Base-by-base conservation (phyloP, 2,888 invertebrate genomes). In the Epinotia demarniana region DNA sequence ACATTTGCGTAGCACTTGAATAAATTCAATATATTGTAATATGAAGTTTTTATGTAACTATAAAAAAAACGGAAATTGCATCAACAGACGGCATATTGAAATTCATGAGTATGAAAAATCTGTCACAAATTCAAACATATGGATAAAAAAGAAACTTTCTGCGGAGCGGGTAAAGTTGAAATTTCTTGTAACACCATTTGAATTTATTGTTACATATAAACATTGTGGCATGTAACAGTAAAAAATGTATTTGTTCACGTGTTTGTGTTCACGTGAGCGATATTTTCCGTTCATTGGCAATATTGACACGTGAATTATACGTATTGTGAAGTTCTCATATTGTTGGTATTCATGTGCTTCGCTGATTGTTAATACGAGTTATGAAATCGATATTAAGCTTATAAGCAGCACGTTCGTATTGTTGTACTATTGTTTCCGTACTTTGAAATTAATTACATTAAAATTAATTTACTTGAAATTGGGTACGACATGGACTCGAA, bases 51-150 rank as follows among this genome's bases (percentile, higher is more conserved):
- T 55, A 58, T 46, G 43, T 23, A 46, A 69, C n/a, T 19, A 43
- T 46, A 60, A 69, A 27, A 23, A 49, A 13, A 58, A 58, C 58
- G 69, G 69, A 69, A 12, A 69, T 60, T 60, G 69, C 58, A 23
- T 69, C 58, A 69, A 33, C 55, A 6, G 0, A 4, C 19, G 9
- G 1, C 55, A 67, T 39, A 1, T 23, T 19, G 63, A 67, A 66
- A 33, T 33, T 49, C 60, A 33, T 61, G 33, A 61, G 27, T 66
- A 23, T 27, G 16, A 33, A 67, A 39, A 68, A 33, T 57, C 13
- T 6, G 19, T 39, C 18, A 67, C 33, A 58, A 33, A 13, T 55
- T 2, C 8, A 18, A 53, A 62, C 3, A 43, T 23, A 12, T 27
- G 3, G 33, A 46, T 46, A 11, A 0, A 69, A 60, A 69, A 27